Conservation (phyloP, 2,888 invertebrate genomes). For the Branchinecta sandiegonensis region DNA sequence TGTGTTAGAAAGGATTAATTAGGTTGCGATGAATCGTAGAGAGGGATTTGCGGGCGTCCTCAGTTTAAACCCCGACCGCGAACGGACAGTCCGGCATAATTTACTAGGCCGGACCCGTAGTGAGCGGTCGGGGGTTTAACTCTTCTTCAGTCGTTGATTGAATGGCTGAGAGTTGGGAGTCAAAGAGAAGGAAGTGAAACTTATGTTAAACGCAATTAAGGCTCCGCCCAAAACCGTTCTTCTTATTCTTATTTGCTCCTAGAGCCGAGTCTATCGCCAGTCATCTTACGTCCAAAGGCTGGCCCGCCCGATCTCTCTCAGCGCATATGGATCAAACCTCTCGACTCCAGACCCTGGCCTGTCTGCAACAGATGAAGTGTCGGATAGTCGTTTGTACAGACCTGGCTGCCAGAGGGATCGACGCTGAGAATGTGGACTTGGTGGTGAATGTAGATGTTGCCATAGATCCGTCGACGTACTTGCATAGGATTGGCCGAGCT, state of each 20-base stretch:
- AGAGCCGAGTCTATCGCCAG: constrained; percentile 65
- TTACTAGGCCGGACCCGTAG: too few species aligned
- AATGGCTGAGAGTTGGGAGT: too few species aligned
- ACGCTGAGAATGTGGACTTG: constrained; percentile 79
- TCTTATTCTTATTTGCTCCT: constrained; percentile 26
- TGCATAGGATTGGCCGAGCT: constrained; percentile 89
- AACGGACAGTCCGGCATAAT: too few species aligned
- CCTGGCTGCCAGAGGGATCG: constrained; percentile 80
- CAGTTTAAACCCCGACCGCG: too few species aligned
- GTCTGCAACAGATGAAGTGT: constrained; percentile 62
- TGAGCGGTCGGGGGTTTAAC: too few species aligned
- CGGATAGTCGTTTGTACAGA: constrained; percentile 76
- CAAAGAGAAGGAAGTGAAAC: too few species aligned
- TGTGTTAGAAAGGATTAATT: too few species aligned
- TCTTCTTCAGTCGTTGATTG: too few species aligned
- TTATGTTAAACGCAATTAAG: too few species aligned
- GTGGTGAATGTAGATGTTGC: constrained; percentile 86
- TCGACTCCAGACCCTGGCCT: constrained; percentile 56
- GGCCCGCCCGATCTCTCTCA: constrained; percentile 60
- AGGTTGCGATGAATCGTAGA: too few species aligned
- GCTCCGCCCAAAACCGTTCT: too few species aligned
- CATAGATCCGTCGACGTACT: constrained; percentile 59
- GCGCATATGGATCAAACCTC: constrained; percentile 64
- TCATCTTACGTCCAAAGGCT: constrained; percentile 52
- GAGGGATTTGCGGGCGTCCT: too few species aligned